Evolutionary conservation across 1,140 invertebrate species (phyloP).

Genomic region (Atta texana): DNA sequence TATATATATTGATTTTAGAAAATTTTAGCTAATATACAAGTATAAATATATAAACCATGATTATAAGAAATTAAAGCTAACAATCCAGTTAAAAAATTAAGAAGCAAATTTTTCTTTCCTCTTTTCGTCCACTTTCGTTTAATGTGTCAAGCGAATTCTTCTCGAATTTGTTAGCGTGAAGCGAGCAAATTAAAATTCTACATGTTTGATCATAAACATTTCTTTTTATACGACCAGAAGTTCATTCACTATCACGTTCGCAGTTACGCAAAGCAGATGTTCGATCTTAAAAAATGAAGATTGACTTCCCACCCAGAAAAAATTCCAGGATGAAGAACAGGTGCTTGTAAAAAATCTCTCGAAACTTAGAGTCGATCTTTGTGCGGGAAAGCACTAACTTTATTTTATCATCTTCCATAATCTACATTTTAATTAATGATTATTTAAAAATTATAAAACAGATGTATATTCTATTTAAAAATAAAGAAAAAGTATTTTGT

Average conservation of each 20-base stretch:
- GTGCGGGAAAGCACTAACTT: slow-evolving; percentile 23
- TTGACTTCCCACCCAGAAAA: slow-evolving; percentile 76
- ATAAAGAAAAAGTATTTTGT: not conserved
- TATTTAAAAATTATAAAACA: not conserved
- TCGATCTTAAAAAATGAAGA: slow-evolving; percentile 78
- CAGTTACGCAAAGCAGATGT: slow-evolving; percentile 80
- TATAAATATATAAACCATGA: not conserved
- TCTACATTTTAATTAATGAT: slow-evolving; percentile 14
- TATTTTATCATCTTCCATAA: not conserved
- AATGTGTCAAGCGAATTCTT: not conserved
- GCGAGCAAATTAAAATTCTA: slow-evolving; percentile 20
- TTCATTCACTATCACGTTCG: slow-evolving; percentile 46
- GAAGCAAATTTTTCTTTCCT: not conserved
- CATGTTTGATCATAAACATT: slow-evolving; percentile 12
- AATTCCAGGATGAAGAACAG: slow-evolving; percentile 79
- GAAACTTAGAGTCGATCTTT: slow-evolving; percentile 53
- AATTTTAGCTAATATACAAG: too few relatives aligned
- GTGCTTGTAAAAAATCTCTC: slow-evolving; percentile 75
- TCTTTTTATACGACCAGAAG: slow-evolving; percentile 23
- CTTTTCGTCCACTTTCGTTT: not conserved
- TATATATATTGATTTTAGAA: not conserved
- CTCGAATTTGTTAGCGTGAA: not conserved
- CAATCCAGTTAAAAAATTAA: not conserved
- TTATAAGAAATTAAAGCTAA: not conserved
- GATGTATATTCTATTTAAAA: slow-evolving; percentile 8